These are phyloP conservation scores for Lithophane semibrunnea DNA, from an alignment of 2,888 invertebrate species.

Conservation along the genomic window DNA sequence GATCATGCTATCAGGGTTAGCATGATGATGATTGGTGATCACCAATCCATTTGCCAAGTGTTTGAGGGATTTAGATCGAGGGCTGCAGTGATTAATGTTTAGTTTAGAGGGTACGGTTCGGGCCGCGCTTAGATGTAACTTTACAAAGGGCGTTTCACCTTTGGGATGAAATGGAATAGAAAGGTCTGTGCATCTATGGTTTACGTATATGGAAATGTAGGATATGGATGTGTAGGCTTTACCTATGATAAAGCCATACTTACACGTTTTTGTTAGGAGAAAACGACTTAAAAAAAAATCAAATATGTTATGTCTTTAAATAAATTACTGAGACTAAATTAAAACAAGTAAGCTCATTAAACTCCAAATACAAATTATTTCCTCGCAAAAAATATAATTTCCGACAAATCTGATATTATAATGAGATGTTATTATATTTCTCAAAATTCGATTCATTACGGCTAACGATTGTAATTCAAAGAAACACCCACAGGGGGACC, in stretches of 20 bases:
- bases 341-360: neutral
- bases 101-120: neutral
- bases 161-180: neutral
- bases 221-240: too few relatives aligned
- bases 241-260: neutral
- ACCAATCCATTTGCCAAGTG: neutral
- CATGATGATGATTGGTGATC: neutral
- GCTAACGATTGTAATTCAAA: constrained; percentile 56
- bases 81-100: too few relatives aligned
- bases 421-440: constrained; percentile 23
- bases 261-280: neutral
- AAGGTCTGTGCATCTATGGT: neutral
- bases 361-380: neutral
- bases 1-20: too few relatives aligned
- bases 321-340: neutral
- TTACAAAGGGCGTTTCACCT: neutral
- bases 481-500: constrained; percentile 59
- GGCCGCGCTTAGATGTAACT: too few relatives aligned
- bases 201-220: neutral
- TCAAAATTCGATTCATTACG: constrained; percentile 41
- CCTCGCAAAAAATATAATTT: neutral
- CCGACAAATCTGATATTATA: constrained; percentile 21
- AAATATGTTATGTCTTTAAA: neutral
- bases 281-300: neutral
- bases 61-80: neutral